Conservation (phyloP, 2,113 vertebrate species). For the Cranoglanis bouderius region DNA sequence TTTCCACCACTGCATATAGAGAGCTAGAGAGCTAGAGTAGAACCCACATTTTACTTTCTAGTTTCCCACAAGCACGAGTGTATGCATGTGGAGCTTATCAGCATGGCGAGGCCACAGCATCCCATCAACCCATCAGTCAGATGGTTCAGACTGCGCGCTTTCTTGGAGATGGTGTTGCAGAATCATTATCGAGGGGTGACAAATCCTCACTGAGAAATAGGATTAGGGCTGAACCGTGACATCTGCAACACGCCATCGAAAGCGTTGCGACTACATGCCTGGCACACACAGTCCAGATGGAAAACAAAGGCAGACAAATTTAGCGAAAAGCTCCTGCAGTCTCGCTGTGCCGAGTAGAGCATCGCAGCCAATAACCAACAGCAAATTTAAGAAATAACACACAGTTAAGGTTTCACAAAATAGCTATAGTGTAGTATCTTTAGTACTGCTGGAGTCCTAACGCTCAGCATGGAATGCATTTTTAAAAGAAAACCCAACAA, state of each 20-base stretch:
- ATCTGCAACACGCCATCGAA: conserved; percentile 40
- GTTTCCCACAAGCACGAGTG: neutral
- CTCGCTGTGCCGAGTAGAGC: neutral
- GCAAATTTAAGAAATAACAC: conserved; percentile 17
- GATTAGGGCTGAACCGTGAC: conserved; percentile 58
- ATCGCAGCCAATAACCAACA: conserved; percentile 11
- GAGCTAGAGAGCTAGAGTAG: neutral
- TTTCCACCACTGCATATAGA: neutral
- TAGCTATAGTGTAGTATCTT: neutral
- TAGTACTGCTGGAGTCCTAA: neutral
- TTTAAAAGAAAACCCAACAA: no score
- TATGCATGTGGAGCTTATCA: conserved; percentile 19
- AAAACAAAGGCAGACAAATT: conserved; percentile 51
- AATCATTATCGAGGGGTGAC: conserved; percentile 50
- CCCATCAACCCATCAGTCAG: conserved; percentile 46
- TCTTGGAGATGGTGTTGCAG: conserved; percentile 36
- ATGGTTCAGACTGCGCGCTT: conserved; percentile 40
- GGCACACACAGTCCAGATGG: conserved; percentile 47
- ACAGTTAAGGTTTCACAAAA: neutral
- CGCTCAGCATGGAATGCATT: neutral
- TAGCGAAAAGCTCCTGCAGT: conserved; percentile 10
- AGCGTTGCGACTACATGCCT: conserved; percentile 38
- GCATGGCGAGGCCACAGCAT: conserved; percentile 15
- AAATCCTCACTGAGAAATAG: conserved; percentile 55
- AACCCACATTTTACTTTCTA: neutral